phyloP scores from a whole-genome alignment of 2,113 vertebrate species.

The Triplophysa tibetana region DNA sequence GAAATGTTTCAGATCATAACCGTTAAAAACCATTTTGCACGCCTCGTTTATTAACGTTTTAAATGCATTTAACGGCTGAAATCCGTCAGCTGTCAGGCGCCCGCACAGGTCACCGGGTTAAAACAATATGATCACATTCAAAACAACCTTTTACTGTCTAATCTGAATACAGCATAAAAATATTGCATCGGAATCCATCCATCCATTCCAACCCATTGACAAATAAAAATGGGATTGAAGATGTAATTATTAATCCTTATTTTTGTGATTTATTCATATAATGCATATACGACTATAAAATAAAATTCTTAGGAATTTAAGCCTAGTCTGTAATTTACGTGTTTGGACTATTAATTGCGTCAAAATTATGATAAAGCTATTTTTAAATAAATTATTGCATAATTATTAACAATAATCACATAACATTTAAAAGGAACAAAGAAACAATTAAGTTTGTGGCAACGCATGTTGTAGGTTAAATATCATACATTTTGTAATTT shows the following conservation, averaged over 20 bases:
- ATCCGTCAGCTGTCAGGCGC: constrained; percentile 79
- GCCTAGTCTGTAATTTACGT: no score
- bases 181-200: constrained; percentile 3
- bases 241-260: not conserved
- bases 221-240: not conserved
- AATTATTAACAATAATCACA: no score
- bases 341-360: no score
- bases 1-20: constrained; percentile 80
- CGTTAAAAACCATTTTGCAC: constrained; percentile 82
- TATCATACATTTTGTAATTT: no score
- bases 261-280: not conserved
- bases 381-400: no score
- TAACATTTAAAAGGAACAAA: no score
- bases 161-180: not conserved
- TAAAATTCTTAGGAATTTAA: no score
- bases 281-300: not conserved
- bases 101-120: constrained; percentile 57
- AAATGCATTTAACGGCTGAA: constrained; percentile 79
- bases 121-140: constrained; percentile 73
- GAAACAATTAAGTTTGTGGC: no score
- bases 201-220: rapidly evolving
- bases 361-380: no score
- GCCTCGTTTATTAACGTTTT: constrained; percentile 85
- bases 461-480: no score
- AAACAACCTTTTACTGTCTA: constrained; percentile 27